Evolutionary conservation across 1,140 invertebrate species (phyloP).

Genomic region (Acromyrmex echinatior): DNA sequence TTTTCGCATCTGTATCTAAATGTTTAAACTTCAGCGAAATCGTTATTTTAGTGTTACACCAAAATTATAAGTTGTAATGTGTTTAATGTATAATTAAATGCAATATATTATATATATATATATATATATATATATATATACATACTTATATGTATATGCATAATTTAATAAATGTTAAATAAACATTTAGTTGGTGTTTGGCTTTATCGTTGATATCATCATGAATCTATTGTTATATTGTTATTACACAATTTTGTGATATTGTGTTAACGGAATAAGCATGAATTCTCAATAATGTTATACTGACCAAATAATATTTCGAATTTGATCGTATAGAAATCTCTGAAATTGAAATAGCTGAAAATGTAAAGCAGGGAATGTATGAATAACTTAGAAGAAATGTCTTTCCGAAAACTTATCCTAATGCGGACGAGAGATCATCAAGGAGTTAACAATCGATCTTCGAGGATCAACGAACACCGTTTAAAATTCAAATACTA

Average conservation of each 20-base stretch:
- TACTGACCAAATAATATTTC: background rate
- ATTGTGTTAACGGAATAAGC: slow-evolving; percentile 10
- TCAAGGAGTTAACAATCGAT: slow-evolving; percentile 61
- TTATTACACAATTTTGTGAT: background rate
- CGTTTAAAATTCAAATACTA: slow-evolving; percentile 73
- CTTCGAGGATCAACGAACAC: slow-evolving; percentile 46
- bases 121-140: too few species aligned
- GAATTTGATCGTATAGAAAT: slow-evolving; percentile 6
- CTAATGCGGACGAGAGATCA: slow-evolving; percentile 72
- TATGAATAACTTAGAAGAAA: slow-evolving; percentile 18
- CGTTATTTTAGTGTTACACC: too few species aligned
- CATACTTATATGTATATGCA: too few species aligned
- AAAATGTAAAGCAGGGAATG: background rate
- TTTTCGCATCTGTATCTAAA: too few species aligned
- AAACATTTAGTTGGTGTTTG: background rate
- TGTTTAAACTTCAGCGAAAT: too few species aligned
- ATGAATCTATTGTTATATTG: background rate
- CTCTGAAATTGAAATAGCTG: background rate
- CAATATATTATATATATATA: too few species aligned
- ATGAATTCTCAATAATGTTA: background rate
- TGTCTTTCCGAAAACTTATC: slow-evolving; percentile 55
- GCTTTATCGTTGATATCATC: background rate
- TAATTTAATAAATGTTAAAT: too few species aligned
- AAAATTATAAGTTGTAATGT: background rate
- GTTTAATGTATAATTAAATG: background rate